phyloP scores from a whole-genome alignment of 1,140 invertebrate genomes.

The Berghia stephanieae region DNA sequence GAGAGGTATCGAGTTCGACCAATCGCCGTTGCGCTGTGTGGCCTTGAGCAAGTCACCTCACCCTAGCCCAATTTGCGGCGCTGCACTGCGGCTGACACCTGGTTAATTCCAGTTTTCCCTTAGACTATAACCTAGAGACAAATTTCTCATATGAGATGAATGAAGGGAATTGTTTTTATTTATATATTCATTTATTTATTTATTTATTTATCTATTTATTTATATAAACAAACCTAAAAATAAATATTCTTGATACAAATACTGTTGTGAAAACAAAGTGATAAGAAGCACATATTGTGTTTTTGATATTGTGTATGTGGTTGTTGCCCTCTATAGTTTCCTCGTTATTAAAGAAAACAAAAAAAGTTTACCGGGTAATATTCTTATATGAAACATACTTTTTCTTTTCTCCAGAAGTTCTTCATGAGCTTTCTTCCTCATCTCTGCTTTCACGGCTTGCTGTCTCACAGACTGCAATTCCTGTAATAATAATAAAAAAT shows the following conservation, averaged over 20 bases:
- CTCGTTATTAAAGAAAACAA: not conserved
- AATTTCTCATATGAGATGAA: too few relatives aligned
- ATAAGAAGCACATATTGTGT: not conserved
- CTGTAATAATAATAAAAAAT: conserved; percentile 31
- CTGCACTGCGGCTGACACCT: too few relatives aligned
- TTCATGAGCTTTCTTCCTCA: conserved; percentile 49
- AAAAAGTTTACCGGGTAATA: too few relatives aligned
- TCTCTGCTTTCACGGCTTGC: conserved; percentile 48
- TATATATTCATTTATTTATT: too few relatives aligned
- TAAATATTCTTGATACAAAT: not conserved
- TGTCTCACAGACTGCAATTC: conserved; percentile 43
- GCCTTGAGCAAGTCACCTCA: too few relatives aligned
- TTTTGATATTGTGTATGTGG: not conserved
- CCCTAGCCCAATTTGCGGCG: too few relatives aligned
- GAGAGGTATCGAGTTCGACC: too few relatives aligned
- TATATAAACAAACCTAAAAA: not conserved
- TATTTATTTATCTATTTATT: not conserved
- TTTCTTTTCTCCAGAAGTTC: conserved; percentile 45
- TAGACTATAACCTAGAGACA: too few relatives aligned
- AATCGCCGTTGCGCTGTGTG: too few relatives aligned
- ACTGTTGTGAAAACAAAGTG: not conserved
- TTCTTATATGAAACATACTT: conserved; percentile 45
- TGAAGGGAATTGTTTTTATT: too few relatives aligned
- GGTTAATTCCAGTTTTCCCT: too few relatives aligned
- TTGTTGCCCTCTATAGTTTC: not conserved